Base-by-base conservation (phyloP, 1,140 invertebrate species). In the Sycophaga agraensis region DNA sequence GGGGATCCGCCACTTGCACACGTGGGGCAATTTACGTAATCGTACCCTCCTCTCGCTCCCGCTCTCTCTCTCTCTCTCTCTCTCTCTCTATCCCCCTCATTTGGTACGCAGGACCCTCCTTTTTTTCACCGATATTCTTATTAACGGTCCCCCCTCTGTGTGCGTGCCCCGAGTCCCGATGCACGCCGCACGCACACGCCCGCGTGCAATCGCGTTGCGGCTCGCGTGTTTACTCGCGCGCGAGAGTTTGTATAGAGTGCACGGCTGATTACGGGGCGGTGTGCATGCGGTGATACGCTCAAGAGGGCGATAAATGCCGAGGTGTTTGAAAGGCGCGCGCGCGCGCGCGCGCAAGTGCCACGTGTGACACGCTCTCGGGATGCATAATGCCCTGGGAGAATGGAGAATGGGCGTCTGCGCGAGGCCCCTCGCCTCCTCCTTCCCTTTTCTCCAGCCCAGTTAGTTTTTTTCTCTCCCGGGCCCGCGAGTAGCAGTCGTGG, bases 91-190 rank as follows among this genome's bases (percentile, higher is more conserved):
- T n/a, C n/a, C 70, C 68, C 67, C 63, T 54, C 68, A 67, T 64
- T 65, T 64, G 7, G n/a, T 21, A 14, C 22, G n/a, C 24, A 12
- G 6, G 0, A 4, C 9, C 11, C 19, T 42, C 53, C 59, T 59
- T 54, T 17, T 43, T 45, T 50, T 28, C 3, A 42, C 22, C 26
- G 43, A 50, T 54, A 22, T 49, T 63, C 60, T 62, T 61, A 67
- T 65, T 68, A 64, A 62, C 64, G 53, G 75, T 67, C 76, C 79
- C 69, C 0, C 14, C 6, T 24, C 31, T 1, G 11, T 17, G 50
- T 24, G 21, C 35, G n/a, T 53, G 26, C 16, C 11, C n/a, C 5
- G 46, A 24, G 19, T 26, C n/a, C n/a, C n/a, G n/a, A n/a, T n/a
- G n/a, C n/a, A n/a, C n/a, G n/a, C n/a, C n/a, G n/a, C n/a, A n/a